A percentile compares a stretch with the other conserved stretches of the same genome.
Evolutionary conservation across 2,797 vertebrate species (phyloP).

Genomic region (Sciurus vulgaris): DNA sequence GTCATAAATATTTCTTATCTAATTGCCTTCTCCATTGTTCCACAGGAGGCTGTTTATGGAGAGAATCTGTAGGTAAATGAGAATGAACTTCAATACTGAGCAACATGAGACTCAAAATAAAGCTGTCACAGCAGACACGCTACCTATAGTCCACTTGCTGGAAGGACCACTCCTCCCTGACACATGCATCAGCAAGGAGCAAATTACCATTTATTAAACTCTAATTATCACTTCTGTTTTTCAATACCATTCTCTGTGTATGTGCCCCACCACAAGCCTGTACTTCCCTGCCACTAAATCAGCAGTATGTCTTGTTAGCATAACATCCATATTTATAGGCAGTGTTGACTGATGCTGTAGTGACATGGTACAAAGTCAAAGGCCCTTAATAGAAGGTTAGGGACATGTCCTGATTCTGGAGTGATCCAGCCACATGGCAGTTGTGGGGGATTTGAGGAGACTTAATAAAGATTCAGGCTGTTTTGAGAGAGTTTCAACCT

Average conservation of each 20-base stretch:
- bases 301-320: conserved; percentile 76
- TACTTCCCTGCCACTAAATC: conserved; percentile 61
- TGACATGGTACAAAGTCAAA: conserved; percentile 66
- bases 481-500: conserved; percentile 34
- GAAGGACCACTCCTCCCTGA: background rate
- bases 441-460: background rate
- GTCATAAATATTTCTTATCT: conserved; percentile 70
- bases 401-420: conserved; percentile 31
- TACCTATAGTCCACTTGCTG: conserved; percentile 55
- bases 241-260: conserved; percentile 57
- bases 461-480: conserved; percentile 44
- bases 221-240: conserved; percentile 74
- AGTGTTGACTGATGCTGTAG: conserved; percentile 47
- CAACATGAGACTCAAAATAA: conserved; percentile 63
- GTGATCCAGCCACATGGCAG: conserved; percentile 25
- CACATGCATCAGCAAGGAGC: conserved; percentile 61
- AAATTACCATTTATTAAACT: conserved; percentile 83
- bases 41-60: conserved; percentile 48
- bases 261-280: background rate
- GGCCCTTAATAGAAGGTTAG: conserved; percentile 75
- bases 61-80: conserved; percentile 61
- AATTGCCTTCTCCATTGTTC: conserved; percentile 50
- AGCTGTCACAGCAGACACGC: background rate
- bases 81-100: conserved; percentile 58
- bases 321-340: conserved; percentile 79